Evolutionary conservation across 2,888 invertebrate genomes (phyloP), one percentile per base, ranked within the genome.

Genomic region (Autographa gamma): DNA sequence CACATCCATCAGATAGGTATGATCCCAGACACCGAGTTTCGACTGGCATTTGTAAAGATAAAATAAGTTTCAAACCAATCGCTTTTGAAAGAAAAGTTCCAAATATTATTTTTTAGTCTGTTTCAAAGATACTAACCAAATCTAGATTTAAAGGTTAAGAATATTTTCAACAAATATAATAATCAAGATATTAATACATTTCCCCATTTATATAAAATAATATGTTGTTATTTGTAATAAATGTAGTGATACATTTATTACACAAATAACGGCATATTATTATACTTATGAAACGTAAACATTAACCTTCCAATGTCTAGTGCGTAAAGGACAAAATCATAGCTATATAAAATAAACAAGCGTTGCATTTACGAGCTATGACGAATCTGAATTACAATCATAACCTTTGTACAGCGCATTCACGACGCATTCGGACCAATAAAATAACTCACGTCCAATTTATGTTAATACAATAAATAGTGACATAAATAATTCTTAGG

Each of bases 381-480:
- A 94, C 94, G 93, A 94, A 93, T 93, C 92, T 89, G 91, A 93
- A 91, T 92, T 91, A 94, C 93, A 90, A 92, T 92, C 92, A 92
- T 93, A 93, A 93, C 91, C 93, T 93, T 93, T 93, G 92, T 93
- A 90, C 92, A 89, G 82, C 88, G 92, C 89, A 88, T 91, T 91
- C 92, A 90, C 91, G 88, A 86, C 88, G 93, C 93, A 92, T 92
- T 94, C 89, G 86, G 90, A 84, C 89, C 89, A 93, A 93, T 95
- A 95, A 95, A 95, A 95, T 95, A 95, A 95, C 93, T 95, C 95
- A 95, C 89, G 95, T 93, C 93, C 95, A 95, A 95, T 95, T 95
- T 95, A 95, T 95, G 95, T 95, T 95, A 95, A 95, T 95, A 94
- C 93, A 93, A 95, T 95, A 95, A 95, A 95, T 95, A 95, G 91